Conservation (phyloP, 2,113 vertebrate species). For the Dasyornis broadbenti region DNA sequence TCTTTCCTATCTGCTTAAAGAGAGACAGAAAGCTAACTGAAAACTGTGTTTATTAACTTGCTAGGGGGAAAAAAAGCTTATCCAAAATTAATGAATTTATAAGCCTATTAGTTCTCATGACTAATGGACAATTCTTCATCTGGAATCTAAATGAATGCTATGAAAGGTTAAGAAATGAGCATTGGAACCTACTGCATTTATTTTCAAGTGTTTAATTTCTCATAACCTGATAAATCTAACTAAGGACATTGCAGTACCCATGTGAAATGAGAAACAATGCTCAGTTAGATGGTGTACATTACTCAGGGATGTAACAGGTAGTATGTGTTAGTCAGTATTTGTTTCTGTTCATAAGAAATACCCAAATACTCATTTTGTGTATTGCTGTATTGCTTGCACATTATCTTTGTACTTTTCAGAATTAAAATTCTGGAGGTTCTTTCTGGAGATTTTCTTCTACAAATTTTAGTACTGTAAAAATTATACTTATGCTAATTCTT, state of each 20-base stretch:
- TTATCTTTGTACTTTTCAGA: background rate
- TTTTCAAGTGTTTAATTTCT: slow-evolving; percentile 8
- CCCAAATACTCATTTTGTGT: background rate
- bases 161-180: slow-evolving; percentile 1
- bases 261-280: background rate
- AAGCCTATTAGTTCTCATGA: slow-evolving; percentile 11
- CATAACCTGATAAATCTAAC: background rate
- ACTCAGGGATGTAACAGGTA: background rate
- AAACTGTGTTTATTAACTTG: background rate
- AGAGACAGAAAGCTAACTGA: slow-evolving; percentile 13
- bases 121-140: background rate
- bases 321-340: background rate
- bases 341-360: background rate
- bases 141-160: background rate
- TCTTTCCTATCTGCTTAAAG: slow-evolving; percentile 35
- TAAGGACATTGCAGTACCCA: background rate
- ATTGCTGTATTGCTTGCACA: background rate
- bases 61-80: background rate
- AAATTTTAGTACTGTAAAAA: background rate
- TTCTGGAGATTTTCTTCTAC: background rate
- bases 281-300: background rate
- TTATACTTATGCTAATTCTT: background rate
- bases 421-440: background rate
- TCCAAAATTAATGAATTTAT: slow-evolving; percentile 28
- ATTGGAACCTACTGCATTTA: background rate